Evolutionary conservation across 2,888 invertebrate species (phyloP).

Genomic region (Melipona beecheii): DNA sequence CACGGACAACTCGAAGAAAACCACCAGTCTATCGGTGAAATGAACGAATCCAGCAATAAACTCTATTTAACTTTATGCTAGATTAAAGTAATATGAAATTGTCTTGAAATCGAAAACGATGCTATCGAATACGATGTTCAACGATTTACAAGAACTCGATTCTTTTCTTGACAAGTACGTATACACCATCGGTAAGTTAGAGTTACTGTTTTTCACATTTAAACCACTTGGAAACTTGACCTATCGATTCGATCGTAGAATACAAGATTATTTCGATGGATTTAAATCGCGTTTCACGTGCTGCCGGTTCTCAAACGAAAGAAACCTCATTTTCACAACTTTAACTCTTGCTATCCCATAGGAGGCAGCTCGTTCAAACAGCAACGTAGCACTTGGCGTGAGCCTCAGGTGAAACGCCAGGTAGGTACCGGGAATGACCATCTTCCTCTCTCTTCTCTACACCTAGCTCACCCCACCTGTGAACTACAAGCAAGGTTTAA

Average conservation of each 20-base stretch:
- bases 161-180: conserved; percentile 8
- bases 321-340: conserved; percentile 21
- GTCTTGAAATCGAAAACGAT: background rate
- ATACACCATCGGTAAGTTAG: background rate
- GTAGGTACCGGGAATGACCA: conserved; percentile 75
- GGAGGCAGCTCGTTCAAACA: conserved; percentile 61
- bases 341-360: conserved; percentile 48
- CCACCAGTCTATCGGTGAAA: background rate
- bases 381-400: conserved; percentile 67
- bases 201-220: background rate
- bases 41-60: too few relatives aligned
- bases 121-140: conserved; percentile 14
- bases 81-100: background rate
- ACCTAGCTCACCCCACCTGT: conserved; percentile 60
- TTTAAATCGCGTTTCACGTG: background rate
- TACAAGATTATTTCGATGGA: background rate
- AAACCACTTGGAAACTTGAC: conserved; percentile 19
- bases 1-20: too few relatives aligned
- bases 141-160: conserved; percentile 32
- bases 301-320: background rate
- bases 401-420: conserved; percentile 77
- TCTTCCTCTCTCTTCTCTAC: conserved; percentile 60
- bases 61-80: background rate
- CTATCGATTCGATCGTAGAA: background rate
- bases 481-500: conserved; percentile 62